Evolutionary conservation across 2,888 invertebrate species (phyloP), one percentile per base, ranked within the genome.

Genomic region (Lycophotia porphyrea): DNA sequence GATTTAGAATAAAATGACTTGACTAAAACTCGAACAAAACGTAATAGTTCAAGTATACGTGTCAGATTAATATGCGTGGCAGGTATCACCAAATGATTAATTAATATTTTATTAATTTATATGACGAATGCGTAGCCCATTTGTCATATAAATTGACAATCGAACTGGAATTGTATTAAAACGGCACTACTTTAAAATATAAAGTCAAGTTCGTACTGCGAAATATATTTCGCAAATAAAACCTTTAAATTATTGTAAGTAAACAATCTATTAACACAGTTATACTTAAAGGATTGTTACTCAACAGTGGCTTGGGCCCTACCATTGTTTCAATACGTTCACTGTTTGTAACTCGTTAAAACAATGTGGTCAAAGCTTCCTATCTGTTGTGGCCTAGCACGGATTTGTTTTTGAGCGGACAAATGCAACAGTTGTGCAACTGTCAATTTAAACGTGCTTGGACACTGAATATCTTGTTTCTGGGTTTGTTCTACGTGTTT

Each of bases 301-400:
- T 67, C 71, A 87, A 87, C 85, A 80, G 78, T 75, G 66, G 67
- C 44, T 65, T 42, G 9, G 71, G 61, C 77, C 84, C 74, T 79
- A 77, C 81, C 64, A 87, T 88, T 88, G 88, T 87, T 86, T 42
- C 44, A 67, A 72, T 84, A 80, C 82, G 68, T 80, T 86, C 80
- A 76, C 87, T 71, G 69, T 72, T 74, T 5, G 72, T 61, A 72
- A 80, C 74, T 85, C 71, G 76, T 65, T 71, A 90, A 87, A 90
- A 93, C 93, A 92, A 92, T 93, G 91, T 90, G 91, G 92, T 91
- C 90, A 90, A 89, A 76, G 82, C 90, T 91, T 91, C 92, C 90
- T 91, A 90, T 91, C 92, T 87, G 84, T 87, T 88, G 89, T 91
- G 92, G 91, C 91, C 91, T 91, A 90, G 91, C 92, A 92, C 91